These are phyloP conservation scores for Ichneumoninae sp. DNA, from an alignment of 2,888 invertebrate genomes.

Conservation along the genomic window DNA sequence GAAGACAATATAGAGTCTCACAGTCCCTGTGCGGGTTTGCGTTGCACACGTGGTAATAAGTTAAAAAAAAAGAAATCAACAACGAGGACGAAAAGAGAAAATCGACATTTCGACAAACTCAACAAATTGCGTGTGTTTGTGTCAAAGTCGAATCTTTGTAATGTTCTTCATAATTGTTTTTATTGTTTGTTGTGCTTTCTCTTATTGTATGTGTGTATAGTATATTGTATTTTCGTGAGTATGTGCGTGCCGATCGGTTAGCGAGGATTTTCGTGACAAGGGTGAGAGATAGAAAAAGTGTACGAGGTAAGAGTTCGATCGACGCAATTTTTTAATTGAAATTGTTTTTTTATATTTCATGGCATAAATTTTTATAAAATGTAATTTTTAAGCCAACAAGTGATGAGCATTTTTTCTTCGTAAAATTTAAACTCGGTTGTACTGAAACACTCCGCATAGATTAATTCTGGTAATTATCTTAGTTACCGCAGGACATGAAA, in stretches of 20 bases:
- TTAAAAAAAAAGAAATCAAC: background rate
- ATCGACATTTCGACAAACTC: constrained; percentile 33
- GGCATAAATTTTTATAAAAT: background rate
- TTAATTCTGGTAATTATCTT: background rate
- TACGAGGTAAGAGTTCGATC: constrained; percentile 40
- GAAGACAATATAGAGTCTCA: constrained; percentile 31
- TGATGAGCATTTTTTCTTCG: background rate
- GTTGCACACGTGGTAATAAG: constrained; percentile 34
- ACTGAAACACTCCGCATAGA: background rate
- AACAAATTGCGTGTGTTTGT: constrained; percentile 26
- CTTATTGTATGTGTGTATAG: constrained; percentile 7
- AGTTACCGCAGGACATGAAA: background rate
- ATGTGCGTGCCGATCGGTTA: constrained; percentile 23
- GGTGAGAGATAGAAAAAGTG: constrained; percentile 10
- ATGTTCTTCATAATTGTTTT: background rate
- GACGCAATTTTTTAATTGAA: constrained; percentile 7
- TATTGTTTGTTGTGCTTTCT: constrained; percentile 15
- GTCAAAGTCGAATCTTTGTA: constrained; percentile 23
- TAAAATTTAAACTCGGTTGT: background rate
- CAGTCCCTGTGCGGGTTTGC: constrained; percentile 35
- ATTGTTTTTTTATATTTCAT: background rate
- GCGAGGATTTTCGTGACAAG: constrained; percentile 30
- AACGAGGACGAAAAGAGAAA: constrained; percentile 21
- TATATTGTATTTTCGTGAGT: constrained; percentile 23
- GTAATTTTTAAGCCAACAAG: background rate